Percentiles rank a stretch among this genome's conserved stretches.
These are phyloP conservation scores for Nomia melanderi DNA, from an alignment of 1,140 invertebrate genomes.

Conservation along the genomic window DNA sequence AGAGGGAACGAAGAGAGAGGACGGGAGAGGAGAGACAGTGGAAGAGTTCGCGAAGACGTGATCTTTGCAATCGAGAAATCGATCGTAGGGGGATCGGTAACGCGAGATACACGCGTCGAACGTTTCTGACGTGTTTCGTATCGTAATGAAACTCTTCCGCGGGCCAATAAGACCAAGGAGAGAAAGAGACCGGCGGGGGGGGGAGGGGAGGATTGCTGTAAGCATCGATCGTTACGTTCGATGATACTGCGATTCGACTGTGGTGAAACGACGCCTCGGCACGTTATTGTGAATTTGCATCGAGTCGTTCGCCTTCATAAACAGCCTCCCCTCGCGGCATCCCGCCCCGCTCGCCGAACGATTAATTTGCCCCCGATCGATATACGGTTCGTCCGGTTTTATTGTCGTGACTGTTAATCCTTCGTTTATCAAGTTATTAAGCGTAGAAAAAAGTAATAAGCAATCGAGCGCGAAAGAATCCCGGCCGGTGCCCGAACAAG, in stretches of 20 bases:
- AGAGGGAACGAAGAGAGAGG: neutral
- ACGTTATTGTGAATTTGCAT: conserved; percentile 19
- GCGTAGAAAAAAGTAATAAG: neutral
- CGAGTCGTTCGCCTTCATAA: conserved; percentile 9
- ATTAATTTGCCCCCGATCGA: conserved; percentile 20
- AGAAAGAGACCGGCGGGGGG: no score
- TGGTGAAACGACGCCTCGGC: conserved; percentile 17
- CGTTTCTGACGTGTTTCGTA: conserved; percentile 48
- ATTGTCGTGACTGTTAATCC: neutral
- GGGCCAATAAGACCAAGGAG: conserved; percentile 9
- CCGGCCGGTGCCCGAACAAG: no score
- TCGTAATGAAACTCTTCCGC: conserved; percentile 42
- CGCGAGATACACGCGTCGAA: conserved; percentile 31
- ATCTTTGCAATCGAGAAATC: conserved; percentile 49
- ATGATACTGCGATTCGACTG: conserved; percentile 35
- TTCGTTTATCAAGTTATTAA: neutral
- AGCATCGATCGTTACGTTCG: conserved; percentile 39
- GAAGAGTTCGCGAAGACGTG: conserved; percentile 45
- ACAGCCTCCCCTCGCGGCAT: no score
- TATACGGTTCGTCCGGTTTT: neutral
- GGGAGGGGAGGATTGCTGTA: conserved; percentile 15
- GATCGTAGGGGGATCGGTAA: conserved; percentile 46
- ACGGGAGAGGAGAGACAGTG: neutral
- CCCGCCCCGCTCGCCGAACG: no score
- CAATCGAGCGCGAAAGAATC: no score